A percentile compares a stretch with the other conserved stretches of the same genome.
Conservation (phyloP, 2,113 vertebrate species). For the Saimiri boliviensis region DNA sequence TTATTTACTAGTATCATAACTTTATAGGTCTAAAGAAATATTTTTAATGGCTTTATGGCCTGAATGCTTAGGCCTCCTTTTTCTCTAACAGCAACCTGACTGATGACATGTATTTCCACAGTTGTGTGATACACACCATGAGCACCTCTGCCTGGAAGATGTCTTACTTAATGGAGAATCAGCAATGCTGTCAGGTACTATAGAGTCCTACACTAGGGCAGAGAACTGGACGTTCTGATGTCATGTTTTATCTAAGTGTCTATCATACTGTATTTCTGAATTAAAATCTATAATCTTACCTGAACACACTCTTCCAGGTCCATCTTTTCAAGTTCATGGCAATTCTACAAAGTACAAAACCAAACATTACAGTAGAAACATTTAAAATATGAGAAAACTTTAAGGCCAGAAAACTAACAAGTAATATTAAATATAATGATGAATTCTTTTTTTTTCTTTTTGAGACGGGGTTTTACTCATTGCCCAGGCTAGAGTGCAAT, state of each 20-base stretch:
- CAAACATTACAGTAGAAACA: neutral
- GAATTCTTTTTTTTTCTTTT: neutral
- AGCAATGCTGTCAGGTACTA: neutral
- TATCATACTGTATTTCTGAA: neutral
- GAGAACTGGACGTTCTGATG: neutral
- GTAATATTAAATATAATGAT: neutral
- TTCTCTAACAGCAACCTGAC: neutral
- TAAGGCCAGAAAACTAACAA: neutral
- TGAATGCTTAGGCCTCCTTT: neutral
- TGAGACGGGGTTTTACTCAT: neutral
- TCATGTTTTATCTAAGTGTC: neutral
- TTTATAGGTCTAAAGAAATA: neutral
- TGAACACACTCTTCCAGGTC: slow-evolving; percentile 99
- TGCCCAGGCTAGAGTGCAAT: too few species aligned
- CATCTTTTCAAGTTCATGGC: slow-evolving; percentile 99
- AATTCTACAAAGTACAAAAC: slow-evolving; percentile 89
- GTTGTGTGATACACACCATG: neutral
- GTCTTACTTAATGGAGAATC: neutral
- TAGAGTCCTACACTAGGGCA: accelerated
- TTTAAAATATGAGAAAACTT: slow-evolving; percentile 7
- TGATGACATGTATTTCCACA: neutral
- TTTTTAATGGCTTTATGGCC: neutral
- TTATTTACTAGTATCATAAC: neutral
- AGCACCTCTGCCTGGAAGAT: neutral
- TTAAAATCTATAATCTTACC: slow-evolving; percentile 83